phyloP scores from a whole-genome alignment of 2,797 vertebrate species.

The Cyprinodon diabolis region DNA sequence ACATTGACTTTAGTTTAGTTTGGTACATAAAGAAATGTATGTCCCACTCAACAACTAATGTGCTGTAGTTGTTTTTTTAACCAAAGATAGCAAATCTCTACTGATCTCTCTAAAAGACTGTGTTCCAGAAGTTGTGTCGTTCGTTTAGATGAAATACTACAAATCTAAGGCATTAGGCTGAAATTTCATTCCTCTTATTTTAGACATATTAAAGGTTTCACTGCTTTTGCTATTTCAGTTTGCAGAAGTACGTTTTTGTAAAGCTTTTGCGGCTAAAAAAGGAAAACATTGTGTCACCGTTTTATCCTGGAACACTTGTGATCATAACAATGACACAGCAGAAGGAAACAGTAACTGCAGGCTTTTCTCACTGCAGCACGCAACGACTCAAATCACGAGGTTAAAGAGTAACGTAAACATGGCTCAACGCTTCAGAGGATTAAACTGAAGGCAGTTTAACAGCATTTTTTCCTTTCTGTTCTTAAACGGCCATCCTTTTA shows the following conservation, averaged over 20 bases:
- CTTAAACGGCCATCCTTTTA: not conserved
- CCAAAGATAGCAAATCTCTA: too few species aligned
- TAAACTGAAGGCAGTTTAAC: not conserved
- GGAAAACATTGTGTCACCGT: not conserved
- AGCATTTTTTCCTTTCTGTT: not conserved
- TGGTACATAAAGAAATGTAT: too few species aligned
- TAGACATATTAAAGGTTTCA: not conserved
- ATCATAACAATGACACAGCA: not conserved
- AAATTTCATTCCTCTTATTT: not conserved
- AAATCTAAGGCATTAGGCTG: too few species aligned
- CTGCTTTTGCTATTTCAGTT: not conserved
- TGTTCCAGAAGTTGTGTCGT: too few species aligned
- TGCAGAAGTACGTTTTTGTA: too few species aligned
- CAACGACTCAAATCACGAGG: conserved; percentile 1
- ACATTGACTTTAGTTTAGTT: too few species aligned
- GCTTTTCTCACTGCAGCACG: not conserved
- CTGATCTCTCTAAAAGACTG: too few species aligned
- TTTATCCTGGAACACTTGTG: not conserved
- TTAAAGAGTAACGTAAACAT: not conserved
- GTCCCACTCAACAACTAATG: too few species aligned
- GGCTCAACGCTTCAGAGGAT: not conserved
- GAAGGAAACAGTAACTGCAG: not conserved
- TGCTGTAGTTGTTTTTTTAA: too few species aligned
- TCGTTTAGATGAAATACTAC: too few species aligned
- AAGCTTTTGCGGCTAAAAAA: not conserved